Percentiles rank a stretch among this genome's conserved stretches.
phyloP scores from a whole-genome alignment of 2,888 invertebrate genomes.

The Hirtodrosophila confusa region DNA sequence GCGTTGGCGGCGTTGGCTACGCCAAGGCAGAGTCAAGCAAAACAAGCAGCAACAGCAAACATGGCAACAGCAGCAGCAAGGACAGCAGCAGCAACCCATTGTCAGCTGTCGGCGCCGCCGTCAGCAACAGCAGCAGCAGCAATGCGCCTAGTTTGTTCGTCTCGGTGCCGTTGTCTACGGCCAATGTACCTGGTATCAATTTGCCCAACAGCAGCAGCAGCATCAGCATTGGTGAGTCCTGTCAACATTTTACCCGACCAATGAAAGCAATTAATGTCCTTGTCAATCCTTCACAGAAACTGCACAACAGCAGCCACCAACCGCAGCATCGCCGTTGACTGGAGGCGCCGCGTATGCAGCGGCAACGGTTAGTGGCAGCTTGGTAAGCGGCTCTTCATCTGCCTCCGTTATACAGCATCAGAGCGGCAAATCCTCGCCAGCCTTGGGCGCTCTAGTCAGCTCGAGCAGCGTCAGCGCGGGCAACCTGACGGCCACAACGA shows the following conservation, averaged over 20 bases:
- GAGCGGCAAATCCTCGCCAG: conserved; percentile 81
- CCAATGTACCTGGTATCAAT: conserved; percentile 84
- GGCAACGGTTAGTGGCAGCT: conserved; percentile 24
- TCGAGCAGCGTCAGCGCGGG: conserved; percentile 44
- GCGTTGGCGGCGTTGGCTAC: conserved; percentile 28
- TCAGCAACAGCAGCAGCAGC: conserved; percentile 30
- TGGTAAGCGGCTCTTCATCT: conserved; percentile 27
- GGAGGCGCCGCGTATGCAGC: conserved; percentile 52
- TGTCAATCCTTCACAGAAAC: conserved; percentile 34
- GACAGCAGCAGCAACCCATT: conserved; percentile 41
- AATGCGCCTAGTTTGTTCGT: conserved; percentile 86
- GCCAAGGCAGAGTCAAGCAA: conserved; percentile 58
- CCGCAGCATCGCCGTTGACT: conserved; percentile 54
- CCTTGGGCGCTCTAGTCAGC: conserved; percentile 58
- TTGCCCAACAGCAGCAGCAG: conserved; percentile 74
- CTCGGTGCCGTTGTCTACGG: conserved; percentile 87
- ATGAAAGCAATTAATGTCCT: background rate
- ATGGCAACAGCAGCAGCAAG: conserved; percentile 42
- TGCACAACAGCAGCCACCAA: conserved; percentile 58
- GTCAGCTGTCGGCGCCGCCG: conserved; percentile 27
- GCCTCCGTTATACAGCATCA: conserved; percentile 78
- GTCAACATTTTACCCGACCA: background rate
- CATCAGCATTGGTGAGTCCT: conserved; percentile 55
- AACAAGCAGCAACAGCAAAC: conserved; percentile 46
- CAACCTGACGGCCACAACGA: conserved; percentile 83